Conservation (phyloP, 2,797 vertebrate genomes). For the Girardinus metallicus region DNA sequence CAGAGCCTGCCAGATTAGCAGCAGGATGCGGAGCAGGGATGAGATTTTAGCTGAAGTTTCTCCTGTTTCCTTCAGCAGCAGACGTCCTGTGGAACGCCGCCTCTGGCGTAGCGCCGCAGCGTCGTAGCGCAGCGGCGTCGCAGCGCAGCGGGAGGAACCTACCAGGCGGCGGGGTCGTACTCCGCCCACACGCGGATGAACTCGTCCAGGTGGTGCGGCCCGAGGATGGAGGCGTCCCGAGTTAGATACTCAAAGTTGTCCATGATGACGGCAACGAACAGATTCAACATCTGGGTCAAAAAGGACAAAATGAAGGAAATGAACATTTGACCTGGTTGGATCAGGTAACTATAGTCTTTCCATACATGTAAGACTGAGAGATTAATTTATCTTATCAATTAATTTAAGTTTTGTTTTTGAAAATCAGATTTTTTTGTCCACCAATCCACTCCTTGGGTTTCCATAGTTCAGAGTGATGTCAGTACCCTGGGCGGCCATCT, state of each 20-base stretch:
- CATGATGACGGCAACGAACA: conserved; percentile 99
- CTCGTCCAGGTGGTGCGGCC: conserved; percentile 97
- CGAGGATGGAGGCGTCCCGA: conserved; percentile 96
- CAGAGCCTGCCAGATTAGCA: too few relatives aligned
- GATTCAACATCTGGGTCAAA: conserved; percentile 91
- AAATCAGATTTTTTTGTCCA: too few relatives aligned
- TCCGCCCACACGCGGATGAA: conserved; percentile 98
- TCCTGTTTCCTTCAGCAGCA: conserved; percentile 10
- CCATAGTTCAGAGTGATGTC: too few relatives aligned
- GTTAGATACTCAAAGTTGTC: conserved; percentile 99
- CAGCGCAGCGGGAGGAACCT: conserved; percentile 57
- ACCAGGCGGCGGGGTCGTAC: conserved; percentile 98
- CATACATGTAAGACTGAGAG: too few relatives aligned
- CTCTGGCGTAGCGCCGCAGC: neutral
- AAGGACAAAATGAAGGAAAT: neutral
- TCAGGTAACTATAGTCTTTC: neutral
- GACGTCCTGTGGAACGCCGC: conserved; percentile 1
- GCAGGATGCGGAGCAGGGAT: conserved; percentile 24
- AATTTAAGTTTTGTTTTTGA: too few relatives aligned
- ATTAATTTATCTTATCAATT: too few relatives aligned
- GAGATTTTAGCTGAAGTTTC: too few relatives aligned
- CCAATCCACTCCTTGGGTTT: too few relatives aligned
- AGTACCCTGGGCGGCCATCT: too few relatives aligned
- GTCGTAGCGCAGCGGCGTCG: too few relatives aligned
- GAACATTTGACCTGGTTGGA: neutral